These are phyloP conservation scores for Polydrusus tereticollis DNA, from an alignment of 2,888 invertebrate species.

Conservation along the genomic window DNA sequence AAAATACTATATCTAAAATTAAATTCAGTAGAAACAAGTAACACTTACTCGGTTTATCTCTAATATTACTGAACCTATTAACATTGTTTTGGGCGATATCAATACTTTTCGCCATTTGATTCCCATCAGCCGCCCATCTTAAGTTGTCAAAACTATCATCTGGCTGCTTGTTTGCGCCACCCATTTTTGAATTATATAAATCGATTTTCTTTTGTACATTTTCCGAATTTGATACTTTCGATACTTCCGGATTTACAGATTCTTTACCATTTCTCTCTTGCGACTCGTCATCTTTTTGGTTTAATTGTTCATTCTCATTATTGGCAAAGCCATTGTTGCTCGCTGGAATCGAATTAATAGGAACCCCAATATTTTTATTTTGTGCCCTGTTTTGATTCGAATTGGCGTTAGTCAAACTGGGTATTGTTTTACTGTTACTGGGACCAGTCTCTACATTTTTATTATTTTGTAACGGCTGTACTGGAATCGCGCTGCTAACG, in stretches of 20 bases:
- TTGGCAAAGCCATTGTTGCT: neutral
- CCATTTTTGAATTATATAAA: neutral
- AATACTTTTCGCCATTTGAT: constrained; percentile 34
- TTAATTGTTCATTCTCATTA: neutral
- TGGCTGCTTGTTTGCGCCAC: neutral
- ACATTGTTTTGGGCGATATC: constrained; percentile 38
- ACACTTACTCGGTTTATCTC: neutral
- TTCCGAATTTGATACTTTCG: no score
- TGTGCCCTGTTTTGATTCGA: neutral
- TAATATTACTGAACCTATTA: neutral
- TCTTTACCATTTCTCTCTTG: neutral
- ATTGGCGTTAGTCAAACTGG: constrained; percentile 16
- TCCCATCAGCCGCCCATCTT: constrained; percentile 12
- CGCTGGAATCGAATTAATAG: constrained; percentile 34
- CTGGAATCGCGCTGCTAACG: neutral
- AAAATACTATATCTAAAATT: no score
- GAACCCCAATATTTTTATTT: constrained; percentile 36
- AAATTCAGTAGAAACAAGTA: neutral
- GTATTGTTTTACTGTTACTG: constrained; percentile 29
- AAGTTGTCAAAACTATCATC: neutral
- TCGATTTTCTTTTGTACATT: neutral
- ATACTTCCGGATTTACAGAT: neutral
- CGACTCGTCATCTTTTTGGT: neutral
- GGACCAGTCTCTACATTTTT: neutral
- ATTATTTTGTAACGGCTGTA: neutral